Base-by-base conservation (phyloP, 2,113 vertebrate species). In the Pelobates fuscus region DNA sequence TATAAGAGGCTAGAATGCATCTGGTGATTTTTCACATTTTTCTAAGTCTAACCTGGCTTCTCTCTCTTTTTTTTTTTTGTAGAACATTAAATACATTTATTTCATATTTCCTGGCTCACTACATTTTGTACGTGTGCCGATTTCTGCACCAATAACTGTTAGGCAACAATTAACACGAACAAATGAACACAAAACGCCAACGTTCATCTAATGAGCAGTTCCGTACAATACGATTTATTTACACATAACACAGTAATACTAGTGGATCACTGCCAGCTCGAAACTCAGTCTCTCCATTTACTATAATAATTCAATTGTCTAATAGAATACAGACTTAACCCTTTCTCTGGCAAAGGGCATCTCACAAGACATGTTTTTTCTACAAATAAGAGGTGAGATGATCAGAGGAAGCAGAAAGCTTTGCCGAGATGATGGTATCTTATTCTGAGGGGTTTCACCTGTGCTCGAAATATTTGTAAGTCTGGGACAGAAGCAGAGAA, bases 161-260 rank as follows among this genome's bases (percentile, higher is more conserved):
- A 58, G 61, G 73, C 64, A 77, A 64, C 73, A 77, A 77, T 77
- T 77, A 77, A 37, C 63, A 37, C 41, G 24, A 67, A 32, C 72
- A 75, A 77, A 77, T 68, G 68, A 77, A 68, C 64, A 60, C 41
- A 58, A 77, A 67, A 67, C 63, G 27, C 72, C 72, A 23, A 67
- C 54, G 32, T 75, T 46, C 54, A 55, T 75, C 18, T 75, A 75
- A 75, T 26, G 29, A 67, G 52, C 64, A 21, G 41, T 59, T 44
- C 44, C 44, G 27, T 64, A 64, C 49, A 46, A 52, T 54, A 54
- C 70, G 6, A 72, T 64, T 63, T 72, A 64, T 72, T 72, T 72
- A 72, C 70, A 63, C 44, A 55, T 44, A 37, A 60, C 26, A 8
- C 37, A 12, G 43, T 74, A 74, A 57, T 71, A 66, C 63, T 41